These are phyloP conservation scores for Corythaixoides concolor DNA, from an alignment of 2,113 vertebrate genomes.

Conservation along the genomic window DNA sequence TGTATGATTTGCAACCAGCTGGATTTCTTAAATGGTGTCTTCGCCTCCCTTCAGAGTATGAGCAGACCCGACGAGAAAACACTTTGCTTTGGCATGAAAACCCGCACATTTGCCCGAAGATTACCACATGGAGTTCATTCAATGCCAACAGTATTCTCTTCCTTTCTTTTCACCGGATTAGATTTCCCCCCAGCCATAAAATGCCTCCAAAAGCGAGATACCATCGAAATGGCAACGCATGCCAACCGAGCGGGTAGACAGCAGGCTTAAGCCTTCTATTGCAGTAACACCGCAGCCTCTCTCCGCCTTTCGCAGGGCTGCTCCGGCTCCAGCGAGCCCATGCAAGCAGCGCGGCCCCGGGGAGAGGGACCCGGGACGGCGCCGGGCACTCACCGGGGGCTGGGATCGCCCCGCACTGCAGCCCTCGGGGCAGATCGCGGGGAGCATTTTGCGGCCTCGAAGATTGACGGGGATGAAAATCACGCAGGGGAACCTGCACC, in stretches of 20 bases:
- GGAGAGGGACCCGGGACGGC: accelerated
- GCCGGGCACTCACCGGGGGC: neutral
- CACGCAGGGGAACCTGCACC: accelerated
- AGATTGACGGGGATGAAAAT: neutral
- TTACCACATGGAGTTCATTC: slow-evolving; percentile 52
- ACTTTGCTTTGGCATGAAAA: slow-evolving; percentile 59
- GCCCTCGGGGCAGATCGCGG: neutral
- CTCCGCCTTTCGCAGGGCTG: neutral
- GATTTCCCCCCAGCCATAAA: slow-evolving; percentile 31
- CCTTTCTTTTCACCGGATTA: slow-evolving; percentile 62
- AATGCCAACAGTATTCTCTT: slow-evolving; percentile 61
- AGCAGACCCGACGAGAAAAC: slow-evolving; percentile 34
- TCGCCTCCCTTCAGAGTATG: slow-evolving; percentile 33
- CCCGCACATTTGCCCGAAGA: slow-evolving; percentile 46
- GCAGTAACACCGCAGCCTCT: neutral
- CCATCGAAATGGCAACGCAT: slow-evolving; percentile 21
- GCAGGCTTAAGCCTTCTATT: neutral
- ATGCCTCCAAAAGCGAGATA: slow-evolving; percentile 42
- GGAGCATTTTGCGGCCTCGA: neutral
- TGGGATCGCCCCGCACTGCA: neutral
- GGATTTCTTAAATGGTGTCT: slow-evolving; percentile 63
- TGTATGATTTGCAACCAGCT: slow-evolving; percentile 72
- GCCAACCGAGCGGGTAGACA: neutral
- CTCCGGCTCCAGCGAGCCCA: neutral
- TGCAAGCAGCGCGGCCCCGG: too few relatives aligned